Conservation (phyloP, 2,888 invertebrate species). For the Bursaphelenchus okinawaensis region DNA sequence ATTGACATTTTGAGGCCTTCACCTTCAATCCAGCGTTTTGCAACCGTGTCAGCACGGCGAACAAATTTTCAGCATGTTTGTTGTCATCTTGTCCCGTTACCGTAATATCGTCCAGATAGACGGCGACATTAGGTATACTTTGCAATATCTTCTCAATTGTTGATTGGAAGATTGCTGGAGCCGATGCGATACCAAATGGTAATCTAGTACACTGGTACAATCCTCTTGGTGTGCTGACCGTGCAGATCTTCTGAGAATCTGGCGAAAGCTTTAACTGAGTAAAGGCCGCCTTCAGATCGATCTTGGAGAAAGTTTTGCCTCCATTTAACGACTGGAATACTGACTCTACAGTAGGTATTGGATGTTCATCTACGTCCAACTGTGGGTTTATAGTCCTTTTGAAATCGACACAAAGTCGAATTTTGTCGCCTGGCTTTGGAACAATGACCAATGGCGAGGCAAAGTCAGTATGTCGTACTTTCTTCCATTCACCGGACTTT, state of each 20-base stretch:
- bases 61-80: background rate
- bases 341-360: slow-evolving; percentile 35
- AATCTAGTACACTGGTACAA: slow-evolving; percentile 33
- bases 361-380: slow-evolving; percentile 30
- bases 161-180: slow-evolving; percentile 37
- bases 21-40: slow-evolving; percentile 26
- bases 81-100: no score
- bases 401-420: slow-evolving; percentile 33
- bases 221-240: slow-evolving; percentile 36
- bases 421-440: slow-evolving; percentile 22
- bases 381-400: slow-evolving; percentile 27
- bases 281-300: slow-evolving; percentile 39
- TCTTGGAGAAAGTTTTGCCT: slow-evolving; percentile 24
- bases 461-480: slow-evolving; percentile 25
- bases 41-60: background rate
- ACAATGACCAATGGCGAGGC: slow-evolving; percentile 38
- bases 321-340: slow-evolving; percentile 30
- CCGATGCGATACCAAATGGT: slow-evolving; percentile 38
- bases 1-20: slow-evolving; percentile 32
- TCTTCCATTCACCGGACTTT: slow-evolving; percentile 19
- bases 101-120: slow-evolving; percentile 31
- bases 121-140: slow-evolving; percentile 20
- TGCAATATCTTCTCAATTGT: slow-evolving; percentile 31
- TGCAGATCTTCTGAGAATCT: slow-evolving; percentile 20
- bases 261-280: slow-evolving; percentile 31